Evolutionary conservation across 2,888 invertebrate genomes (phyloP), one percentile per base, ranked within the genome.

Genomic region (Pammene aurita): DNA sequence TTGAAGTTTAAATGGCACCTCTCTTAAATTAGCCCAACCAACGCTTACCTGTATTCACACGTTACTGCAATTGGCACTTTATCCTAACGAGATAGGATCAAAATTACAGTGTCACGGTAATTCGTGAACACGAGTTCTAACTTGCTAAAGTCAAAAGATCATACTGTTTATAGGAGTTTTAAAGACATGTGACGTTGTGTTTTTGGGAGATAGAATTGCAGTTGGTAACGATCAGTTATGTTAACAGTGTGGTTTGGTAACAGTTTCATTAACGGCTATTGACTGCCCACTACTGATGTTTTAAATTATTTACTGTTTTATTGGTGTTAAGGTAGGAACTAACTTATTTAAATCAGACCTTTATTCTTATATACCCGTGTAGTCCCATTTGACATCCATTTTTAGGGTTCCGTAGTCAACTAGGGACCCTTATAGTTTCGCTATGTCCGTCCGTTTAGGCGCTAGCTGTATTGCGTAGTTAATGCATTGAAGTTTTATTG

Each of bases 21-120:
- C 74, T 77, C 73, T 72, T 73, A 74, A 74, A 74, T 76, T 74
- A 72, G 64, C 71, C 76, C 75, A 72, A 62, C 38, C 42, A 54
- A 18, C 56, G 5, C 54, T 58, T 58, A 65, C 58, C 64, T 60
- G 68, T 42, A 56, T 10, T 9, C 56, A 2, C 55, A 10, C 13
- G 50, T 13, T 50, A 57, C 18, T 44, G 26, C 52, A 68, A 63
- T 44, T 18, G 44, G 11, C 56, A 38, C 57, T 41, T 6, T 63
- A 52, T 26, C 9, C 18, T 18, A 0, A 44, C 6, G 6, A 13
- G 52, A 60, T 65, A 54, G n/a, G 38, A 14, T 26, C 26, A 11
- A 13, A 65, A 60, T 35, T 69, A 18, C 64, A 41, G 2, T 41
- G 26, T 38, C 4, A 9, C 54, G 0, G 10, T 55, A 60, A 65